These are phyloP conservation scores for Solenodon paradoxus DNA, from an alignment of 2,113 vertebrate genomes.

Conservation along the genomic window DNA sequence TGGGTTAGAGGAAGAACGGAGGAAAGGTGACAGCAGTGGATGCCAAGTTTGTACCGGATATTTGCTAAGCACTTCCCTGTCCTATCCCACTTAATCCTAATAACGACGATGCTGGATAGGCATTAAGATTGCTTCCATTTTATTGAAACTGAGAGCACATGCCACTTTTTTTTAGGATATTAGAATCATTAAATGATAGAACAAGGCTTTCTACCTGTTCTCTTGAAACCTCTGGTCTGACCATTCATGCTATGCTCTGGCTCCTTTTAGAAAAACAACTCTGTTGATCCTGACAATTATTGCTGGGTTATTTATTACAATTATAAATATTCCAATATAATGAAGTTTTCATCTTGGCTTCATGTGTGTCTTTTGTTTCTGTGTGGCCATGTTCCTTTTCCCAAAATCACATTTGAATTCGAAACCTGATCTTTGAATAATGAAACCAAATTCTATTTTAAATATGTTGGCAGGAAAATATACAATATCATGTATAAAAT, in stretches of 20 bases:
- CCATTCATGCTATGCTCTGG: not conserved
- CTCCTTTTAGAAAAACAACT: not conserved
- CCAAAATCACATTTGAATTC: not conserved
- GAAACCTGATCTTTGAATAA: not conserved
- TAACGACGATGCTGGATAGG: not conserved
- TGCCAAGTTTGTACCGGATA: not conserved
- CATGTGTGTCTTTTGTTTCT: not conserved
- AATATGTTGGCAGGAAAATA: not conserved
- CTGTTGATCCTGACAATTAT: not conserved
- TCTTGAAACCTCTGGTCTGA: not conserved
- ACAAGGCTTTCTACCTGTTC: not conserved
- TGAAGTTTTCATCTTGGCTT: not conserved
- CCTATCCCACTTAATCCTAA: not conserved
- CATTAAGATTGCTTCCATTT: not conserved
- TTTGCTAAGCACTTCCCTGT: not conserved
- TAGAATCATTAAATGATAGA: not conserved
- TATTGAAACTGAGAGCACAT: not conserved
- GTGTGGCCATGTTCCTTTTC: not conserved
- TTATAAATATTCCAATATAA: not conserved
- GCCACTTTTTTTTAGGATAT: slow-evolving; percentile 17
- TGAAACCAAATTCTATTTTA: not conserved
- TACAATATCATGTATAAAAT: not conserved
- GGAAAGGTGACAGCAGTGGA: not conserved
- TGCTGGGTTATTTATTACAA: not conserved
- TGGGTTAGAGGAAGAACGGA: not conserved